These are phyloP conservation scores for Limnephilus marmoratus DNA, from an alignment of 2,888 invertebrate genomes.

Conservation along the genomic window DNA sequence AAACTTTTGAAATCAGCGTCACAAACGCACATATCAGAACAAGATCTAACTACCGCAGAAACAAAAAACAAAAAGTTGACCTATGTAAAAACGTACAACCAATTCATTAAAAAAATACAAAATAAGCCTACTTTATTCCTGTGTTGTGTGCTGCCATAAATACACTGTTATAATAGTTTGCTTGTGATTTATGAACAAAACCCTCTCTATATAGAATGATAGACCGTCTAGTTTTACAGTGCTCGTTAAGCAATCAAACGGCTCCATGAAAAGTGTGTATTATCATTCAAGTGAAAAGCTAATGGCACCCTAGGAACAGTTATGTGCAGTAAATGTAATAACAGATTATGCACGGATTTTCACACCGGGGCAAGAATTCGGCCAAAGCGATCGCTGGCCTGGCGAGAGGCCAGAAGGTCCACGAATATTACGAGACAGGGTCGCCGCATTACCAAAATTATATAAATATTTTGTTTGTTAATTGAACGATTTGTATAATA, in stretches of 20 bases:
- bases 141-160: no score
- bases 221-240: not conserved
- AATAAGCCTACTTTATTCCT: not conserved
- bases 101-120: not conserved
- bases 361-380: not conserved
- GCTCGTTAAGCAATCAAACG: slow-evolving; percentile 1
- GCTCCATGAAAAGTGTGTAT: not conserved
- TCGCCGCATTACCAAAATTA: not conserved
- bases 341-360: slow-evolving; percentile 28
- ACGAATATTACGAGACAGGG: not conserved
- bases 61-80: no score
- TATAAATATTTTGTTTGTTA: no score
- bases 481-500: no score
- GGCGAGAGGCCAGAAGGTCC: not conserved
- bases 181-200: not conserved
- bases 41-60: no score
- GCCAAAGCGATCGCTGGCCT: not conserved
- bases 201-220: not conserved
- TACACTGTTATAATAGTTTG: not conserved
- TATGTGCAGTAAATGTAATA: slow-evolving; percentile 29
- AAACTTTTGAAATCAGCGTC: no score
- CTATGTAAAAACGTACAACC: no score
- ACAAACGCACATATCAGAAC: no score
- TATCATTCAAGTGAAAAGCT: not conserved
- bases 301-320: not conserved